Conservation (phyloP, 2,113 vertebrate species). For the Archilochus colubris region DNA sequence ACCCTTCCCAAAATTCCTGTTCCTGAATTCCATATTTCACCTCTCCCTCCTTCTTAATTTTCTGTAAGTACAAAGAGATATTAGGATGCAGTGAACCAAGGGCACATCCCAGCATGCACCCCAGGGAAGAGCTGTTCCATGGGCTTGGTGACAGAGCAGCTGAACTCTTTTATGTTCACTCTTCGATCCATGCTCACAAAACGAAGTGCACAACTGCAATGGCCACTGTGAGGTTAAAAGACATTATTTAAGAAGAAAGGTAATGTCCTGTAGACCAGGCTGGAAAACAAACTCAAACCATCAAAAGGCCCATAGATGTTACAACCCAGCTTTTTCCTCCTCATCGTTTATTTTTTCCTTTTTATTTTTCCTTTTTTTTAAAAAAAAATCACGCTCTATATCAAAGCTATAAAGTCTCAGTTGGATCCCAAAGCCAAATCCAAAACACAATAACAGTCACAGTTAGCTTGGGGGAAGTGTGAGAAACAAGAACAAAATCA, state of each 20-base stretch:
- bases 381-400: neutral
- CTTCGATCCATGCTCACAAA: neutral
- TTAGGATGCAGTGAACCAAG: neutral
- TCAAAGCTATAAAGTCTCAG: neutral
- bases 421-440: conserved; percentile 25
- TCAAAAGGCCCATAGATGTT: neutral
- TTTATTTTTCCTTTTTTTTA: no score
- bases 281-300: neutral
- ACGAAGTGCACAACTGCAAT: neutral
- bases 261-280: neutral
- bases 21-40: neutral
- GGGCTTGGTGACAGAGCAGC: neutral
- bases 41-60: neutral
- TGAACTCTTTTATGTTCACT: neutral
- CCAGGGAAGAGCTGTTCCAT: neutral
- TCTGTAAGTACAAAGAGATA: neutral
- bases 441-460: conserved; percentile 3
- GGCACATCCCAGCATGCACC: neutral
- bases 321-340: neutral
- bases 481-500: conserved; percentile 19
- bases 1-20: neutral
- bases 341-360: fast-evolving
- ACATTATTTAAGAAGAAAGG: neutral
- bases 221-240: neutral
- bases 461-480: neutral